phyloP scores from a whole-genome alignment of 2,113 vertebrate species.

The Ondatra zibethicus region DNA sequence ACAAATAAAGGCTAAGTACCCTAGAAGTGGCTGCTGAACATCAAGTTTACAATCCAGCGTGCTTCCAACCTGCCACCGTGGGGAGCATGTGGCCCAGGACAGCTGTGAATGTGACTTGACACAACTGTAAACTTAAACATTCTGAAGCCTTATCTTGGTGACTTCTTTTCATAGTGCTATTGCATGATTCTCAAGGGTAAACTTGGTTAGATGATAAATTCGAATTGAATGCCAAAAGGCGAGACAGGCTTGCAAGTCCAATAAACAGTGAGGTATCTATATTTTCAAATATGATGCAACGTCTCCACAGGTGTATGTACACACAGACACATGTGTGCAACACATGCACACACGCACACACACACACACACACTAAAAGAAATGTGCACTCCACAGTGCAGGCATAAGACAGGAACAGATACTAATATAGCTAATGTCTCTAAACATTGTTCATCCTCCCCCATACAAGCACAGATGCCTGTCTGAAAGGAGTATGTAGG shows the following conservation, averaged over 20 bases:
- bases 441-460: background rate
- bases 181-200: background rate
- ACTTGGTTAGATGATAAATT: background rate
- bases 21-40: background rate
- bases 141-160: background rate
- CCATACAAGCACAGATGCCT: fast-evolving
- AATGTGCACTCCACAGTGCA: background rate
- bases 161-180: background rate
- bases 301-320: background rate
- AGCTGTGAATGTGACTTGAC: background rate
- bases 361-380: background rate
- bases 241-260: background rate
- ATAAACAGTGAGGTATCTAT: background rate
- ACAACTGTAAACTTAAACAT: background rate
- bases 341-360: background rate
- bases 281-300: background rate
- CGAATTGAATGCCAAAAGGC: background rate
- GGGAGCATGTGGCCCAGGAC: background rate
- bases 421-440: background rate
- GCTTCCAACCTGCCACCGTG: background rate
- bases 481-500: background rate
- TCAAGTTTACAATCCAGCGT: background rate
- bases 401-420: background rate
- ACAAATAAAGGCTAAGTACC: background rate
- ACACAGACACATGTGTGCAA: background rate